Base-by-base conservation (phyloP, 2,888 invertebrate genomes). In the Hymenopus coronatus region DNA sequence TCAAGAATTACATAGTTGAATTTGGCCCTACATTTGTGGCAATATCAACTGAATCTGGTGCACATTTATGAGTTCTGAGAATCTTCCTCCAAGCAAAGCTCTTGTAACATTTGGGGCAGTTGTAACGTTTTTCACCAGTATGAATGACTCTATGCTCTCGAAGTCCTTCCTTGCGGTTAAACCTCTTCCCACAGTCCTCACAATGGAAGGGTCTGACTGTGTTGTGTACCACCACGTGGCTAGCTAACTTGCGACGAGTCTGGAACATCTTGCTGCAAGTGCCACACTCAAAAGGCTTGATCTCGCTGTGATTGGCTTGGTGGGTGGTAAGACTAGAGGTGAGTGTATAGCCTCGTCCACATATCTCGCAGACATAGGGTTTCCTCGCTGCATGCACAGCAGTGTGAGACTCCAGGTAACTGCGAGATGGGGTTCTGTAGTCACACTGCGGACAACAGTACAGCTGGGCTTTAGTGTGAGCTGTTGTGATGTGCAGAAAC, bases 1-100 rank as follows among this genome's bases (percentile, higher is more conserved):
- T 40, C 0, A 4, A 4, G 33, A 40, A 40, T 12, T 40, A 40
- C 40, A 2, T 70, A 70, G 25, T 70, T 20, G n/a, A n/a, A n/a
- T n/a, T n/a, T n/a, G n/a, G n/a, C n/a, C n/a, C n/a, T n/a, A 6
- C 54, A 20, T 20, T 70, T 40, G 40, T 40, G 12, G 0, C 20
- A 54, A 14, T 15, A 6, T 70, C 20, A 70, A 20, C 83, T 83
- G n/a, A 14, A 83, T 83, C 12, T 30, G 33, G 33, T 81, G 33
- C n/a, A 82, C 85, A 82, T 40, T 85, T 84, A 20, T 85, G 88
- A 7, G 84, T 84, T 28, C 85, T 84, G 25, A 88, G 33, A 30
- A 85, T 84, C 82, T 88, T 85, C 1, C 84, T 82, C 54, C 88
- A 82, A 84, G 84, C 85, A 84, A 88, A 88, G 3, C 84, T 40